Base-by-base conservation (phyloP, 53 echinoderm and acorn worm genomes). In the Echinometra lucunter region DNA sequence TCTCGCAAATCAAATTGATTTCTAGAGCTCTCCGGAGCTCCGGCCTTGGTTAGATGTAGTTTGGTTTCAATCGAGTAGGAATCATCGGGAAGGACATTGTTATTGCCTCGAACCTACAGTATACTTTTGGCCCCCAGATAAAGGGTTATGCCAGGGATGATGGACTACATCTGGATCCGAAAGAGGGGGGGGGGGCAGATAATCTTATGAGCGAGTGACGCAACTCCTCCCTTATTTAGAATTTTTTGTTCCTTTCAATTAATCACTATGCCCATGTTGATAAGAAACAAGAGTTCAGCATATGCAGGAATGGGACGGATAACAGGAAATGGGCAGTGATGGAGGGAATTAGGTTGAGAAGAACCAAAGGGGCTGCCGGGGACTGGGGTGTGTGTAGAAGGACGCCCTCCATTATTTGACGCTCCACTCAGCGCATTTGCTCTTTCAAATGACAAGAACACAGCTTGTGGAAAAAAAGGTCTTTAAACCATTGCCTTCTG, bases 1-100 rank as follows among this genome's bases (percentile, higher is more conserved):
- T 85, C 45, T 85, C 49, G 85, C 45, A 85, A 85, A 47, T 83
- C 49, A 47, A 45, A 85, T 85, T 85, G n/a, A 49, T 85, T 49
- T 49, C 27, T 13, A 3, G 45, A 85, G n/a, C 27, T 25, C 35
- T 49, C 37, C n/a, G 3, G 45, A n/a, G 27, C 30, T n/a, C 10
- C 85, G 13, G 47, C 49, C 53, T 49, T 85, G 85, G 47, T 85
- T 69, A 85, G 49, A 85, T 85, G 49, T 49, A 85, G 85, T 49
- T 45, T 53, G 85, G 85, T 49, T 85, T 28, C 28, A 85, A 47
- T 85, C 37, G 85, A 85, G 45, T 27, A 18, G n/a, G 85, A 27
- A 49, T 85, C 78, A 85, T 49, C 45, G 12, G 40, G 85, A 85
- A 85, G 85, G 85, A 85, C 85, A 49, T 85, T 85, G 85, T n/a